Conservation (phyloP, 1,140 invertebrate genomes). For the Pseudachorutes palmiensis region DNA sequence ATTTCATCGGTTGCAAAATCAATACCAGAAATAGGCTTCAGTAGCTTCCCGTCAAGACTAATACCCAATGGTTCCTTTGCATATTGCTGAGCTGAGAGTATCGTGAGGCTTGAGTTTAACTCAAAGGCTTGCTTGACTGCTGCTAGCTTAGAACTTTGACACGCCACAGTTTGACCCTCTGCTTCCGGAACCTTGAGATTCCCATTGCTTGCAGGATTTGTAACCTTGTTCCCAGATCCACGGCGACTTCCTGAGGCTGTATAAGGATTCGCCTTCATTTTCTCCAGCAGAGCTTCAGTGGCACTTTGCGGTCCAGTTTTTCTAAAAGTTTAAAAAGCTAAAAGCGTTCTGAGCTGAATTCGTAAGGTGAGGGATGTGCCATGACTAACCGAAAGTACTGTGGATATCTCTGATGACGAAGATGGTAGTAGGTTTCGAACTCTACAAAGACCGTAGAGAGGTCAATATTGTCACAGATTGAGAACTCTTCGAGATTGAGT, state of each 20-base stretch:
- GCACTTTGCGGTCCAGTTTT: background rate
- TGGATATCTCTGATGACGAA: slow-evolving; percentile 77
- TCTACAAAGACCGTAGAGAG: slow-evolving; percentile 77
- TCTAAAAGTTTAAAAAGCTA: slow-evolving; percentile 3
- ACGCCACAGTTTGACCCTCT: too few relatives aligned
- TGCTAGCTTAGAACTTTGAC: background rate
- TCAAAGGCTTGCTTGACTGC: slow-evolving; percentile 8
- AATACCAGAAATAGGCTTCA: slow-evolving; percentile 44
- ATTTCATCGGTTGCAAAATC: slow-evolving; percentile 46
- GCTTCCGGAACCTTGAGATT: slow-evolving; percentile 7
- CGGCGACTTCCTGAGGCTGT: background rate
- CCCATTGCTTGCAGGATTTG: background rate
- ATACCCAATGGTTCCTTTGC: background rate
- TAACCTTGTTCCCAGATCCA: background rate
- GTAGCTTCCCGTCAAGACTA: slow-evolving; percentile 39
- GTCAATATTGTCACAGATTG: slow-evolving; percentile 85
- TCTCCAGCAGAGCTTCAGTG: background rate
- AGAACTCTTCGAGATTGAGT: slow-evolving; percentile 56
- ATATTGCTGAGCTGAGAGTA: background rate
- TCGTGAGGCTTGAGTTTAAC: slow-evolving; percentile 2
- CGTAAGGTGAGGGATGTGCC: background rate
- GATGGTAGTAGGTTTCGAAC: slow-evolving; percentile 75
- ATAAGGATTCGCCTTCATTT: slow-evolving; percentile 12
- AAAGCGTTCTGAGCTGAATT: too few relatives aligned
- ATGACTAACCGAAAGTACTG: slow-evolving; percentile 57